These are phyloP conservation scores for Matsumyia berberina DNA, from an alignment of 2,888 invertebrate genomes.

Conservation along the genomic window DNA sequence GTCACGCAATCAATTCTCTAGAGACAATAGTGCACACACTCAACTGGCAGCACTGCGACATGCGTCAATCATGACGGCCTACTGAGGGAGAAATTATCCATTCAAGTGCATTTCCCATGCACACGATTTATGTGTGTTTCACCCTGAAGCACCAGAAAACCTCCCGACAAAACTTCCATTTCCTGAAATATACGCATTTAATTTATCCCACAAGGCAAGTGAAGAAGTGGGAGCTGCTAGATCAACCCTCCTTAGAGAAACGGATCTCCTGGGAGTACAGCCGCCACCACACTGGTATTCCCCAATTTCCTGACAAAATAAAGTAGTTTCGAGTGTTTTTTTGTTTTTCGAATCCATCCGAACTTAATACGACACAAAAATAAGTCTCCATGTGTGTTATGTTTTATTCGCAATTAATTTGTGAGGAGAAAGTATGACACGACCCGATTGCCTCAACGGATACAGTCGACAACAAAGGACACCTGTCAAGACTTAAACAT, in stretches of 20 bases:
- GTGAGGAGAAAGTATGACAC: conserved; percentile 53
- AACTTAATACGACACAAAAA: not conserved
- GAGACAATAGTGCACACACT: conserved; percentile 45
- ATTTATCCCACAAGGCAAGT: conserved; percentile 53
- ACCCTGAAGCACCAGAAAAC: conserved; percentile 1
- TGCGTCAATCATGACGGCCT: conserved; percentile 66
- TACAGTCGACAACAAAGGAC: conserved; percentile 55
- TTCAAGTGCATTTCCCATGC: conserved; percentile 71
- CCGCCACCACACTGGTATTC: conserved; percentile 38
- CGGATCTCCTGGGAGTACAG: conserved; percentile 60
- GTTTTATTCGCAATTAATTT: conserved; percentile 42
- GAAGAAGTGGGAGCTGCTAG: conserved; percentile 11
- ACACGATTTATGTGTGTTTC: conserved; percentile 47
- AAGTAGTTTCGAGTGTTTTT: conserved; percentile 42
- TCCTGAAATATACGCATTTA: conserved; percentile 54
- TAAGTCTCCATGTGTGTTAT: not conserved
- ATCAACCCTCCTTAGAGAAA: conserved; percentile 37
- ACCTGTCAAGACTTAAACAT: conserved; percentile 57
- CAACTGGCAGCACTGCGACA: conserved; percentile 31
- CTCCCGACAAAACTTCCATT: conserved; percentile 33
- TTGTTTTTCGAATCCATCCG: not conserved
- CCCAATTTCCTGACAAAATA: conserved; percentile 53
- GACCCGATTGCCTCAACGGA: conserved; percentile 21
- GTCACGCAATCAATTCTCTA: conserved; percentile 50
- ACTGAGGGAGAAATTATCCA: conserved; percentile 45